Percentiles rank a stretch among this genome's conserved stretches.
Evolutionary conservation across 2,797 vertebrate genomes (phyloP).

Genomic region (Gallinago nigripennis): DNA sequence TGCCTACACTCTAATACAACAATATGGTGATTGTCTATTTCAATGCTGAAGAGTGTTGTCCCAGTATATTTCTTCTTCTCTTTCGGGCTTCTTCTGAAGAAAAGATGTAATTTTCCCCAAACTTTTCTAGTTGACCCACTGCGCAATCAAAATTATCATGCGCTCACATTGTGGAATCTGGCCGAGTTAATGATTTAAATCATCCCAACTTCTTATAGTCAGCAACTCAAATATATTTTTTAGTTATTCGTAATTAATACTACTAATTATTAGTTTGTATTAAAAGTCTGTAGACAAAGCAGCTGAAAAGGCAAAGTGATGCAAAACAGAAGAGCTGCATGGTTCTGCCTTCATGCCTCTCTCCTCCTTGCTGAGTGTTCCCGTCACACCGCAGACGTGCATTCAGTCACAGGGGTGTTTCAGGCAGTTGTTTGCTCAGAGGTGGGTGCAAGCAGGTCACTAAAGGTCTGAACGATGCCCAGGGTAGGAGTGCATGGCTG

Average conservation of each 20-base stretch:
- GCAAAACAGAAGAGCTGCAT: background rate
- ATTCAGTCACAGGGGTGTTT: background rate
- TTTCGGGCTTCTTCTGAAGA: background rate
- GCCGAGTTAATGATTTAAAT: background rate
- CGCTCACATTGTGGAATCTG: background rate
- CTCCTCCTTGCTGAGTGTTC: background rate
- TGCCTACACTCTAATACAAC: background rate
- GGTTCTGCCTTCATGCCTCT: background rate
- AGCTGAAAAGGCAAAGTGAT: background rate
- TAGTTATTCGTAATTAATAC: background rate
- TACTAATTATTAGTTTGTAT: background rate
- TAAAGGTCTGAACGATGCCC: background rate
- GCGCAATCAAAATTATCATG: background rate
- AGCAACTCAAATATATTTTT: background rate
- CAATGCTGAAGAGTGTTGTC: background rate
- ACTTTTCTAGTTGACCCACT: background rate
- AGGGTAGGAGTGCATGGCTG: background rate
- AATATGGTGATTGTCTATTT: background rate
- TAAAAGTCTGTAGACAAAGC: background rate
- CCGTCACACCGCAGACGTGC: fast-evolving
- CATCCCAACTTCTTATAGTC: background rate
- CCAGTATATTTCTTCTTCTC: background rate
- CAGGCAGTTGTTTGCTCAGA: background rate
- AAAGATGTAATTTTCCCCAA: background rate
- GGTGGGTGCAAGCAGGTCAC: background rate